Percentiles rank a stretch among this genome's conserved stretches.
phyloP scores from a whole-genome alignment of 2,888 invertebrate species.

The Athetis lepigone region DNA sequence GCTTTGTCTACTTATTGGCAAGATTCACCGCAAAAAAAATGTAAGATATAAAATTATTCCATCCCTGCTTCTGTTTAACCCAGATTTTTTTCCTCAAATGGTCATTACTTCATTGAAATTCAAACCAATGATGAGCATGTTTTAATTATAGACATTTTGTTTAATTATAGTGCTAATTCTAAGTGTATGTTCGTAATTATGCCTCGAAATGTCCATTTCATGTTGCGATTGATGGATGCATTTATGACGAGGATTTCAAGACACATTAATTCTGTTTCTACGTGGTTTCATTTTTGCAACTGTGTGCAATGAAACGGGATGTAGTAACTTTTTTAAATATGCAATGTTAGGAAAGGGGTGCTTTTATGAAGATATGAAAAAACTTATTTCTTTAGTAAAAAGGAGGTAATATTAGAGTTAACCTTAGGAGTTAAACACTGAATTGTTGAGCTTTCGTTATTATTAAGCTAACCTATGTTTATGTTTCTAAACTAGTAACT shows the following conservation, averaged over 20 bases:
- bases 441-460: constrained; percentile 20
- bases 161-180: constrained; percentile 50
- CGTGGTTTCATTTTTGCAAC: constrained; percentile 24
- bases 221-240: constrained; percentile 45
- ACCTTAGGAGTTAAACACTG: not conserved
- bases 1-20: constrained; percentile 1
- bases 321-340: constrained; percentile 12
- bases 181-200: constrained; percentile 54
- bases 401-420: too few species aligned
- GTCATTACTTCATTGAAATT: constrained; percentile 58
- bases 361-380: constrained; percentile 3
- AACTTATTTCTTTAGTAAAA: too few species aligned
- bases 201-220: constrained; percentile 56
- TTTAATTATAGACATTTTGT: constrained; percentile 61
- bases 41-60: constrained; percentile 26
- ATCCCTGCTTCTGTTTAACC: constrained; percentile 46
- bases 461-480: not conserved
- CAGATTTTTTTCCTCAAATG: constrained; percentile 46
- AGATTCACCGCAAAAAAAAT: constrained; percentile 16
- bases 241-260: constrained; percentile 32
- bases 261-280: constrained; percentile 30
- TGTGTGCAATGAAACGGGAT: not conserved
- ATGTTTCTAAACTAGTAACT: not conserved
- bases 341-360: not conserved
- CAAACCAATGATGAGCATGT: constrained; percentile 63